Base-by-base conservation (phyloP, 2,113 vertebrate genomes). In the Hippolais icterina region DNA sequence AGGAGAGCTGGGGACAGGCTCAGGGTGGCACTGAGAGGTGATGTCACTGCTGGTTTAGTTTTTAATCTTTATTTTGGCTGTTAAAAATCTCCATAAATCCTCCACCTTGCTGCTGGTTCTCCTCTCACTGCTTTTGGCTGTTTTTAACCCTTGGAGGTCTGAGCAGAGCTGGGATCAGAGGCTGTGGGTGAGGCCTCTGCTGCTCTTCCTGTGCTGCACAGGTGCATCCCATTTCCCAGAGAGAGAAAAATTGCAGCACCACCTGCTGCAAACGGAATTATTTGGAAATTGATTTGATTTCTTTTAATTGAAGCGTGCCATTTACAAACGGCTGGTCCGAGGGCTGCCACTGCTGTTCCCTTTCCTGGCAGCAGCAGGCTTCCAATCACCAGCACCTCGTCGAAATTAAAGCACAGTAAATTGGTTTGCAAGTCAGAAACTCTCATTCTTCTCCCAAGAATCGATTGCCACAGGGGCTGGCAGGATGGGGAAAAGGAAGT, bases 231-330 rank as follows among this genome's bases (percentile, higher is more conserved):
- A 25, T 82, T 89, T 68, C 61, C 88, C 87, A 47, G 71, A 13
- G 68, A 59, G 86, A 59, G 86, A 52, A 31, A 89, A 88, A 93
- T 12, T 16, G 71, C 88, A 93, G 78, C 87, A 90, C 89, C 94
- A 82, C 93, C 95, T 85, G 27, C 93, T 57, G 71, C 77, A 80
- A 31, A 56, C 11, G 59, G 25, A 91, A 96, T 94, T 60, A 53
- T 46, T 76, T n/a, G n/a, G n/a, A n/a, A n/a, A 69, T 66, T 82
- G 76, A 77, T 90, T 90, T 22, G 72, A 20, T 47, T 86, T 46
- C 52, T 87, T 71, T 64, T 77, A 95, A 94, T 87, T 71, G 79
- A 53, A 80, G 64, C 21, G n/a, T 86, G 77, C 66, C 59, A 39
- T 75, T 96, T 86, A 31, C 59, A n/a, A 86, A 57, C 11, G 69